Evolutionary conservation across 2,113 vertebrate species (phyloP).

Genomic region (Talpa occidentalis): DNA sequence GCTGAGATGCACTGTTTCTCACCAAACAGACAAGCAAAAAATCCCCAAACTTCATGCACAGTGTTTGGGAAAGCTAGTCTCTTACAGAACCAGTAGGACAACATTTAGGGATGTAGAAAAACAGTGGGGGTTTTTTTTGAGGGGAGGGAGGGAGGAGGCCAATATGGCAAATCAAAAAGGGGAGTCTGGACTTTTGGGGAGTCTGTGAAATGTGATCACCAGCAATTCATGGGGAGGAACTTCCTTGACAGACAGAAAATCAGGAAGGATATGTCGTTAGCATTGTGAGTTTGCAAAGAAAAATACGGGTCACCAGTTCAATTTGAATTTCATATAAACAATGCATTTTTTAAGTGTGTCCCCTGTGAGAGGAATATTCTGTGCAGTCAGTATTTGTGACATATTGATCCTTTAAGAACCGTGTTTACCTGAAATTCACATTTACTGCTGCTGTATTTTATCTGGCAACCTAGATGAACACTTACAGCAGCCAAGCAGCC

Average conservation of each 20-base stretch:
- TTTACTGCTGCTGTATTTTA: not conserved
- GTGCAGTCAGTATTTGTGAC: not conserved
- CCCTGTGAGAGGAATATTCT: not conserved
- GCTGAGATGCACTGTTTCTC: not conserved
- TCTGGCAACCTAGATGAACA: not conserved
- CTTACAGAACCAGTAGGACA: not conserved
- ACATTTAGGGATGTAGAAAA: not conserved
- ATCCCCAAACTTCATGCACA: not conserved
- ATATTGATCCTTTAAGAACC: not conserved
- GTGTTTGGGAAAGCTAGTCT: not conserved
- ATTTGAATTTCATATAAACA: not conserved
- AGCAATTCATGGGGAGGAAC: not conserved
- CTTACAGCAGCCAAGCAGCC: not conserved
- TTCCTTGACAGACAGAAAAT: not conserved
- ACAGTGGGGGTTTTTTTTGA: too few relatives aligned
- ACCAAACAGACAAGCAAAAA: not conserved
- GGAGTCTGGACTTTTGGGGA: too few relatives aligned
- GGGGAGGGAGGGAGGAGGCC: not conserved
- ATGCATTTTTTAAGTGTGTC: not conserved
- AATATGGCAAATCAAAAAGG: not conserved
- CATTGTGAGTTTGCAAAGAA: not conserved
- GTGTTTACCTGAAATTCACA: not conserved
- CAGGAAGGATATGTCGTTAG: not conserved
- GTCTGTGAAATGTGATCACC: not conserved
- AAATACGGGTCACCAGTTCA: not conserved